A percentile compares a stretch with the other conserved stretches of the same genome.
These are phyloP conservation scores for Turritopsis dohrnii DNA, from an alignment of 30 jellyfish, hydroid and myxozoan genomes.

Conservation along the genomic window DNA sequence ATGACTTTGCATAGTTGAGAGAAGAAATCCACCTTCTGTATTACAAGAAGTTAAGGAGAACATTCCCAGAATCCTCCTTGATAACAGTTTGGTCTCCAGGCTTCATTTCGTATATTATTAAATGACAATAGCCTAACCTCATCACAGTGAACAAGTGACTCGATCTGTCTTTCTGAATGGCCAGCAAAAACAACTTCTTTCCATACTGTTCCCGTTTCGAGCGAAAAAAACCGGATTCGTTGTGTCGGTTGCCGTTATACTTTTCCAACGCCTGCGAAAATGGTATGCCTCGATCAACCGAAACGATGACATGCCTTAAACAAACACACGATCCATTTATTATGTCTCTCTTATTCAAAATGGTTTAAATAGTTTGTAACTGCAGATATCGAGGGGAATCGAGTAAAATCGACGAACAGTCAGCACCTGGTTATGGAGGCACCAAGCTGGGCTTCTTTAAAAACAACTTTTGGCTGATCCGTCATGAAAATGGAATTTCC, in stretches of 20 bases:
- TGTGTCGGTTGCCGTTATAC: slow-evolving; percentile 25
- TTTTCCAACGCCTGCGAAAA: slow-evolving; percentile 53
- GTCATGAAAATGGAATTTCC: slow-evolving; percentile 55
- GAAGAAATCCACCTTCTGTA: too few relatives aligned
- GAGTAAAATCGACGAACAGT: too few relatives aligned
- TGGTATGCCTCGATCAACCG: slow-evolving; percentile 82
- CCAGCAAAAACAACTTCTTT: slow-evolving; percentile 46
- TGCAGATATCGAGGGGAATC: too few relatives aligned
- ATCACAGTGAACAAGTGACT: slow-evolving; percentile 56
- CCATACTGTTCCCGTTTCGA: slow-evolving; percentile 80
- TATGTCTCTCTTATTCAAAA: too few relatives aligned
- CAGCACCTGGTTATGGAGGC: slow-evolving; percentile 56
- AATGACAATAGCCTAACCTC: too few relatives aligned
- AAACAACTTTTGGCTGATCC: slow-evolving; percentile 51
- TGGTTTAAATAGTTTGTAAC: too few relatives aligned
- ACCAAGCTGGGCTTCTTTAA: slow-evolving; percentile 48
- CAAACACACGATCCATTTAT: too few relatives aligned
- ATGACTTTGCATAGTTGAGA: too few relatives aligned
- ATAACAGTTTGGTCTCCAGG: too few relatives aligned
- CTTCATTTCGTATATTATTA: too few relatives aligned
- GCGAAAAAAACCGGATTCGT: slow-evolving; percentile 64
- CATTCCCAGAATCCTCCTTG: too few relatives aligned
- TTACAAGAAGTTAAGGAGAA: too few relatives aligned
- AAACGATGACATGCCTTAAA: slow-evolving; percentile 55
- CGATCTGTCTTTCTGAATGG: slow-evolving; percentile 60